Evolutionary conservation across 2,797 vertebrate genomes (phyloP), one percentile per base, ranked within the genome.

Genomic region (Periparus ater): DNA sequence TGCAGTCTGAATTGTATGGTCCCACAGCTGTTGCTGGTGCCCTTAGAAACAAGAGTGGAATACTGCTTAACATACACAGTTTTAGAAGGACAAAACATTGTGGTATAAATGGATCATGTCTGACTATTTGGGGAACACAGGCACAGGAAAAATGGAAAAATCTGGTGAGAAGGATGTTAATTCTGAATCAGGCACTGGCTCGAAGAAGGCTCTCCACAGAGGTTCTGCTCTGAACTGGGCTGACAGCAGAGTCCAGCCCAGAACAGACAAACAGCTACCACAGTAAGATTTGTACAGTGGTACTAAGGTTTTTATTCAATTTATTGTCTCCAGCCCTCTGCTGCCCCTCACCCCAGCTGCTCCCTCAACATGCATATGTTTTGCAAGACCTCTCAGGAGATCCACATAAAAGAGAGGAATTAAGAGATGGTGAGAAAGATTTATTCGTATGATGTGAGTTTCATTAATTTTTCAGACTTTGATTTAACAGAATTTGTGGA

Each of bases 341-440:
- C 34, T 8, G 12, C 4, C 4, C 8, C 8, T 8, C 11, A 51
- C 12, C 3, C 3, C 12, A 23, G 21, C 25, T 0, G 0, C 3
- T 5, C 13, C 38, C 10, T 11, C 16, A 45, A 23, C 13, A 25
- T 2, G 6, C 20, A 30, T 18, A 7, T 0, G 0, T 66, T 93
- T 72, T 62, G 32, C 0, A 1, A 66, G 61, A 90, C 6, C 14
- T 82, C 40, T 82, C 48, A 32, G 73, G 54, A 77, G 11, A 73
- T 45, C 42, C 66, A 18, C 7, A 3, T 0, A 44, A 23, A 30
- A 67, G 36, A 80, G 42, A 74, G 32, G n/a, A 68, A 90, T 76
- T 82, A 45, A 70, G 74, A 91, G 48, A 45, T 5, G 14, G 25
- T 80, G 29, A 77, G 19, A 77, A 55, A 89, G 20, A 76, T 50